Base-by-base conservation (phyloP, 2,888 invertebrate genomes). In the Panopea generosa region DNA sequence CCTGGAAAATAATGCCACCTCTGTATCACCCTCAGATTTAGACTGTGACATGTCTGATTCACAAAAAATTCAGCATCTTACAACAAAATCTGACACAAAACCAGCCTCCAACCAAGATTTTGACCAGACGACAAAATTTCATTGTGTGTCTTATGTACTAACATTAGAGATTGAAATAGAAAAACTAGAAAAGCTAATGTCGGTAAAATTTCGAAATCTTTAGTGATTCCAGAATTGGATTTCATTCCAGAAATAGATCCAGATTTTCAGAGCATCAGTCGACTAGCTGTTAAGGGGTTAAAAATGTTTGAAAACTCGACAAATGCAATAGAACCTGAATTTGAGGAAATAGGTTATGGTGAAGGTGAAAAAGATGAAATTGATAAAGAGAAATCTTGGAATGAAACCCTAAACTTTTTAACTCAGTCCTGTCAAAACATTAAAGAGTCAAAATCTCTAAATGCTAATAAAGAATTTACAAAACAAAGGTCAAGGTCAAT, bases 181-280 rank as follows among this genome's bases (percentile, higher is more conserved):
- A 60, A 59, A 22, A 33, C n/a, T 27, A 27, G 20, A 7, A 18
- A 33, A 33, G 4, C 33, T 4, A 4, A 33, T 11, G 11, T 7
- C 33, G 11, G 33, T 7, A 33, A 33, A 33, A 11, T 33, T 33
- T 33, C 33, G 4, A 33, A 33, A 33, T 33, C 33, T 33, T 4
- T 33, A 11, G 33, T 33, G 33, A 33, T 33, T 33, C 33, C 33
- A 7, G 33, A 33, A 4, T 47, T 47, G 6, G 20, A 47, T 52
- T 27, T 26, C 22, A 20, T 26, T 52, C 52, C 22, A 22, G 24
- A 26, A 16, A 24, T 26, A 16, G 52, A 52, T 16, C 18, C 18
- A 57, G 43, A 57, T 20, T 70, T 56, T 49, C 56, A 70, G 27
- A 62, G 62, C 49, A 29, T 70, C 4, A 49, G 49, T n/a, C 38